These are phyloP conservation scores for Morpho achilles DNA, from an alignment of 2,888 invertebrate species.

Conservation along the genomic window DNA sequence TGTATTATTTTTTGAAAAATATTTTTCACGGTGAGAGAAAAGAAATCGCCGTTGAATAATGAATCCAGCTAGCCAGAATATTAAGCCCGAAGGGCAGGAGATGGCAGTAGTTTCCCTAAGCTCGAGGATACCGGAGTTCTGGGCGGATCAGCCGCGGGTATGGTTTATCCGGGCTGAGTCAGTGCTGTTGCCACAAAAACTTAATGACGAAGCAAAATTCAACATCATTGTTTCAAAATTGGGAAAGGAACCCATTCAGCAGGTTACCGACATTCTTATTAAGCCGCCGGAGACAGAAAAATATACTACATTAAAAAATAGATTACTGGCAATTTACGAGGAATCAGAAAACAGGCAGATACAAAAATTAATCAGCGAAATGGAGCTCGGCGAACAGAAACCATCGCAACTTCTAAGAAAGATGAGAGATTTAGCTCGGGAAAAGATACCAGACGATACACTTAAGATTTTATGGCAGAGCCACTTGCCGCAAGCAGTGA, in stretches of 20 bases:
- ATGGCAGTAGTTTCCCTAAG: too few species aligned
- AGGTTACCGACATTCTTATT: slow-evolving; percentile 28
- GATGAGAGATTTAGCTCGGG: slow-evolving; percentile 18
- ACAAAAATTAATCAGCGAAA: too few species aligned
- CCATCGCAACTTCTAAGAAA: slow-evolving; percentile 18
- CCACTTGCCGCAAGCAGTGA: too few species aligned
- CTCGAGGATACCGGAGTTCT: not conserved
- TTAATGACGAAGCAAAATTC: slow-evolving; percentile 23
- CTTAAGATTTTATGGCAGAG: too few species aligned
- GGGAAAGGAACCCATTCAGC: slow-evolving; percentile 25
- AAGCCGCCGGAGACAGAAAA: slow-evolving; percentile 22
- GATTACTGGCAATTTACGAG: slow-evolving; percentile 18
- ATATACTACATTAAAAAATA: slow-evolving; percentile 21
- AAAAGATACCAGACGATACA: slow-evolving; percentile 6
- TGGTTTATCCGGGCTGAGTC: slow-evolving; percentile 14
- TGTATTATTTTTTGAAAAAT: too few species aligned
- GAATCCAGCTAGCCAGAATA: too few species aligned
- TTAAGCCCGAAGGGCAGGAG: too few species aligned
- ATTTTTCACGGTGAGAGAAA: too few species aligned
- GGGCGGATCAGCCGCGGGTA: slow-evolving; percentile 1
- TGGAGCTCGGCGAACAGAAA: slow-evolving; percentile 24
- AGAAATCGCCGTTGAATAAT: too few species aligned
- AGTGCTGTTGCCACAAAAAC: slow-evolving; percentile 19
- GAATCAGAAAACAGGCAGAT: too few species aligned
- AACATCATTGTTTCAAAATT: slow-evolving; percentile 27